These are phyloP conservation scores for Lepidotrigona ventralis DNA, from an alignment of 1,140 invertebrate genomes.

Conservation along the genomic window DNA sequence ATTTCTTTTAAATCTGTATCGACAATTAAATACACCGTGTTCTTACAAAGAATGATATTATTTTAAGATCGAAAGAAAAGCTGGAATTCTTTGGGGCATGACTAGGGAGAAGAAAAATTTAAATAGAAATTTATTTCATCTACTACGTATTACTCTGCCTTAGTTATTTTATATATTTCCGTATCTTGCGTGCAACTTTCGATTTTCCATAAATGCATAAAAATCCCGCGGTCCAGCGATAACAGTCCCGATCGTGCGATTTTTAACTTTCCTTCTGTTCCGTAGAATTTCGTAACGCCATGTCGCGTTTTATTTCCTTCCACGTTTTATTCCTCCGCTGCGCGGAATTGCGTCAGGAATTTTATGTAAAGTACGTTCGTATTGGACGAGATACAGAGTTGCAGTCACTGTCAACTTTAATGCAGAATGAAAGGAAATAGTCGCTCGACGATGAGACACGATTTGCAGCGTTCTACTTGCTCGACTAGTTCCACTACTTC, in stretches of 20 bases:
- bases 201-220: too few relatives aligned
- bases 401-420: background rate
- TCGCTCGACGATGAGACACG: background rate
- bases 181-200: too few relatives aligned
- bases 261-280: background rate
- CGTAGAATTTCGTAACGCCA: background rate
- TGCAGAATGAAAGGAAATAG: background rate
- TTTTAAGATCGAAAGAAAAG: background rate
- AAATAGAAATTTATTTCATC: too few relatives aligned
- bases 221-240: background rate
- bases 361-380: background rate
- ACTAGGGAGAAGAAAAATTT: background rate
- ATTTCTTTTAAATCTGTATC: background rate
- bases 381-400: background rate
- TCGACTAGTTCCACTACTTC: background rate
- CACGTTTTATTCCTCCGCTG: background rate
- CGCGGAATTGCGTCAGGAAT: background rate
- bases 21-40: background rate
- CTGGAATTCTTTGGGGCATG: too few relatives aligned
- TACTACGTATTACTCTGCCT: too few relatives aligned
- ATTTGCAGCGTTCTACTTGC: constrained; percentile 3
- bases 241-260: background rate
- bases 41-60: too few relatives aligned
- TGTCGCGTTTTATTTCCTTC: background rate
- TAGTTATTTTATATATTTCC: too few relatives aligned